A percentile compares a stretch with the other conserved stretches of the same genome.
These are phyloP conservation scores for Axinella damicornis DNA, from an alignment of 37 sponge, comb jelly and placozoan genomes.

Conservation along the genomic window DNA sequence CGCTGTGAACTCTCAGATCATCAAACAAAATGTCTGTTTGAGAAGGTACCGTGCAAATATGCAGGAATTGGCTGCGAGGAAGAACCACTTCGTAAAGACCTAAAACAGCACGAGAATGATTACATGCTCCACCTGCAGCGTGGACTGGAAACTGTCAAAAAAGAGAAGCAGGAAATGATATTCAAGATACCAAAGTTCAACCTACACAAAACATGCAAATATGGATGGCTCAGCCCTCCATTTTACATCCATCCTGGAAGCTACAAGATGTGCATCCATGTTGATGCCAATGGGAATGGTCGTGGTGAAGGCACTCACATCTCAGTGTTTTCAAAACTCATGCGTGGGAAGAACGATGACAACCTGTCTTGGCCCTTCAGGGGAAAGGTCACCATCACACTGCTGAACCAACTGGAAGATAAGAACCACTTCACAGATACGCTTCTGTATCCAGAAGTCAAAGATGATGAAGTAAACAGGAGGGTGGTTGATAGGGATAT, in stretches of 20 bases:
- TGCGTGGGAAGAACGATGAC: conserved; percentile 27
- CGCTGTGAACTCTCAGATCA: not conserved
- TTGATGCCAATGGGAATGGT: not conserved
- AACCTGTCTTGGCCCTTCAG: not conserved
- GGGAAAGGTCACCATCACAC: not conserved
- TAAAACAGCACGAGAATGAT: conserved; percentile 20
- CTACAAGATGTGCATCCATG: conserved; percentile 16
- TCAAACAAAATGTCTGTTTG: not conserved
- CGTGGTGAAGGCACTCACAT: not conserved
- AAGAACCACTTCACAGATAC: not conserved
- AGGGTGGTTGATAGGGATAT: too few species aligned
- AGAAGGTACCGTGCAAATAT: conserved; percentile 34
- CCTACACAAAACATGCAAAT: not conserved
- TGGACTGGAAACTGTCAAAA: conserved; percentile 22
- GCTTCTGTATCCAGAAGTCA: not conserved
- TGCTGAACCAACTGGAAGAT: conserved; percentile 19
- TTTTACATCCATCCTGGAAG: conserved; percentile 17
- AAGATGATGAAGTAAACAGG: too few species aligned
- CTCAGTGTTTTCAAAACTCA: not conserved
- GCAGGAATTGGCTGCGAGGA: conserved; percentile 21
- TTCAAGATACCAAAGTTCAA: not conserved
- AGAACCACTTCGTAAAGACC: not conserved
- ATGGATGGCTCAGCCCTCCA: conserved; percentile 10
- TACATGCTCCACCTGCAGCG: not conserved
- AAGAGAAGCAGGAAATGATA: conserved; percentile 7